Conservation (phyloP, 37 sponge, comb jelly and placozoan genomes). For the Oopsacas minuta region DNA sequence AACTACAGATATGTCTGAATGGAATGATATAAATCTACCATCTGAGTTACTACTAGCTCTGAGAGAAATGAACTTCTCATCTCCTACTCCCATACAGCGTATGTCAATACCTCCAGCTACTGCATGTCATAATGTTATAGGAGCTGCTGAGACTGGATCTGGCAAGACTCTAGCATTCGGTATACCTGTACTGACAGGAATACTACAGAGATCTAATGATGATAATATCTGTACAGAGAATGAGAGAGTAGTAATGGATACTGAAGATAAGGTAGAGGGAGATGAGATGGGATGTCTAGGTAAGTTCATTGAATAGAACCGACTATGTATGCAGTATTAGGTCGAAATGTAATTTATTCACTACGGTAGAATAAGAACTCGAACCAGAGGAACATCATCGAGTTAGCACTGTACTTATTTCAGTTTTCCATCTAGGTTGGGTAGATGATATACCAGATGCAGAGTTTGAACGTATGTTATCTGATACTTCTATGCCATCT, state of each 20-base stretch:
- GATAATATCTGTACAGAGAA: background rate
- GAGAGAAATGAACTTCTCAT: slow-evolving; percentile 39
- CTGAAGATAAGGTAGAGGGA: background rate
- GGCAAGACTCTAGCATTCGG: slow-evolving; percentile 86
- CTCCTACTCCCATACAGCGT: slow-evolving; percentile 75
- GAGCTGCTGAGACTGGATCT: slow-evolving; percentile 95
- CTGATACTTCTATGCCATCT: background rate
- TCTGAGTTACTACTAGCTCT: slow-evolving; percentile 44
- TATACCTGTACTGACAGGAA: slow-evolving; percentile 63
- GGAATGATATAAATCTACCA: slow-evolving; percentile 52
- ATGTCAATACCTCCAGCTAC: slow-evolving; percentile 61
- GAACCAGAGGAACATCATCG: too few species aligned
- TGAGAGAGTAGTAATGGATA: background rate
- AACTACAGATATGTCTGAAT: slow-evolving; percentile 32
- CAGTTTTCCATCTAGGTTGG: too few species aligned
- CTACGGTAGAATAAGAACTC: too few species aligned
- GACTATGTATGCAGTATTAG: too few species aligned
- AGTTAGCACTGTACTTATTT: slow-evolving; percentile 21
- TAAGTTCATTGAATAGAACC: too few species aligned
- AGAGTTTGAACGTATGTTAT: slow-evolving; percentile 36
- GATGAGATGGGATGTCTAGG: background rate
- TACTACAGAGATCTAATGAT: slow-evolving; percentile 21
- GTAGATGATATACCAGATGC: slow-evolving; percentile 49
- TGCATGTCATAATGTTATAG: slow-evolving; percentile 54
- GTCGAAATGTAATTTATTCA: too few species aligned